These are phyloP conservation scores for Sebastes flavidus DNA, from an alignment of 2,797 vertebrate genomes.

Conservation along the genomic window DNA sequence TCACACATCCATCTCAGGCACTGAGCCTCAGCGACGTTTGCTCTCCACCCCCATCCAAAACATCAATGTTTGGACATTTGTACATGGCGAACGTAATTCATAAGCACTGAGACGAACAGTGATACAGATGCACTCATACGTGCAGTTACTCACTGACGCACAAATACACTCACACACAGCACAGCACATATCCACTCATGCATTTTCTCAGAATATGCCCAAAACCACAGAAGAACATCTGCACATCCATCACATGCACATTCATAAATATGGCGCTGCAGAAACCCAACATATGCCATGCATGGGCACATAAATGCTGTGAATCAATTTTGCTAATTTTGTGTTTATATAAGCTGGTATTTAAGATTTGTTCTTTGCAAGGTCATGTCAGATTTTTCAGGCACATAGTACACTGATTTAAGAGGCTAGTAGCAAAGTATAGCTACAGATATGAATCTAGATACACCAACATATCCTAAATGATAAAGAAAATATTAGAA, in stretches of 20 bases:
- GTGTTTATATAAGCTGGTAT: conserved; percentile 14
- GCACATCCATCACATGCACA: conserved; percentile 48
- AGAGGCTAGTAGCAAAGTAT: not conserved
- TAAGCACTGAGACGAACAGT: conserved; percentile 17
- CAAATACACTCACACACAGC: not conserved
- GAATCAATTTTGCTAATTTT: conserved; percentile 6
- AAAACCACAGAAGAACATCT: conserved; percentile 8
- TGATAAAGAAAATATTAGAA: not conserved
- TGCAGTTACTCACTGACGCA: not conserved
- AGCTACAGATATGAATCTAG: not conserved
- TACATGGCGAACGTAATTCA: conserved; percentile 30
- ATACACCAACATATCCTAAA: not conserved
- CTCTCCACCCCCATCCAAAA: conserved; percentile 50
- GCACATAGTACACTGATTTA: not conserved
- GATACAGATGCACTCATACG: conserved; percentile 7
- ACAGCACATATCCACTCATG: conserved; percentile 7
- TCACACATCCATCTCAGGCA: conserved; percentile 63
- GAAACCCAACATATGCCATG: conserved; percentile 40
- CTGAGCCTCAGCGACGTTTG: conserved; percentile 37
- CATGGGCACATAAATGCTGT: conserved; percentile 34
- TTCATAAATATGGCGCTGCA: conserved; percentile 21
- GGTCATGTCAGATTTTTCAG: not conserved
- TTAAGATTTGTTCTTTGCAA: not conserved
- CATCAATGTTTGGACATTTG: conserved; percentile 62
- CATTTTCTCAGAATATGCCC: conserved; percentile 3